These are phyloP conservation scores for Diprion similis DNA, from an alignment of 1,140 invertebrate species.

Conservation along the genomic window DNA sequence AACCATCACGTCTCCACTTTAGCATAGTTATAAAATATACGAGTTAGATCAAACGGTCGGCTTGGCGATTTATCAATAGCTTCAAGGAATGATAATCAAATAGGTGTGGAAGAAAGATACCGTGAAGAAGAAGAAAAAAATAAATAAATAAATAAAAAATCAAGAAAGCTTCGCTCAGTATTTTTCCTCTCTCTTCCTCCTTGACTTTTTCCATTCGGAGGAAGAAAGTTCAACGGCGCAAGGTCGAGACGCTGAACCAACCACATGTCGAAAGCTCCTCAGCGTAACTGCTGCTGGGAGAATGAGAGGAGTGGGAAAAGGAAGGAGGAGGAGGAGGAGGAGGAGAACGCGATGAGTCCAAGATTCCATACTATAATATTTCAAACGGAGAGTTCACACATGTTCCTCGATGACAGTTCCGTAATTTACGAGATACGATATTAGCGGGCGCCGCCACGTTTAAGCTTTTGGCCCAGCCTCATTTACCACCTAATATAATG, in stretches of 20 bases:
- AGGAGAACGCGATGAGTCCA: constrained; percentile 17
- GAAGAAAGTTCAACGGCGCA: constrained; percentile 8
- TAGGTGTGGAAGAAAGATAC: too few relatives aligned
- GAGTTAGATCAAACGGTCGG: too few relatives aligned
- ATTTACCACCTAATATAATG: neutral
- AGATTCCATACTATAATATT: constrained; percentile 39
- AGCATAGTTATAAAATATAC: too few relatives aligned
- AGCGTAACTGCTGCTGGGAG: neutral
- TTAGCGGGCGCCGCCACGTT: constrained; percentile 28
- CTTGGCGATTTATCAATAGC: too few relatives aligned
- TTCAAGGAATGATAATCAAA: too few relatives aligned
- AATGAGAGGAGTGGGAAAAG: too few relatives aligned
- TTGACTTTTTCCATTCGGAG: constrained; percentile 11
- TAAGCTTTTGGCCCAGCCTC: neutral
- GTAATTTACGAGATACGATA: constrained; percentile 46
- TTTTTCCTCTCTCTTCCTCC: neutral
- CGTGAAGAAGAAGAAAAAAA: too few relatives aligned
- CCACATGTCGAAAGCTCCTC: constrained; percentile 2
- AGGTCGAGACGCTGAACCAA: neutral
- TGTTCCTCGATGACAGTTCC: constrained; percentile 34
- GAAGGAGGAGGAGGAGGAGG: constrained; percentile 15
- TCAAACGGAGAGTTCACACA: constrained; percentile 26
- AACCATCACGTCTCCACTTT: neutral
- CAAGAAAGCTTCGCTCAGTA: too few relatives aligned
- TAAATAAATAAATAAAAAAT: too few relatives aligned